Base-by-base conservation (phyloP, 2,888 invertebrate species). In the Phaonia tiefii region DNA sequence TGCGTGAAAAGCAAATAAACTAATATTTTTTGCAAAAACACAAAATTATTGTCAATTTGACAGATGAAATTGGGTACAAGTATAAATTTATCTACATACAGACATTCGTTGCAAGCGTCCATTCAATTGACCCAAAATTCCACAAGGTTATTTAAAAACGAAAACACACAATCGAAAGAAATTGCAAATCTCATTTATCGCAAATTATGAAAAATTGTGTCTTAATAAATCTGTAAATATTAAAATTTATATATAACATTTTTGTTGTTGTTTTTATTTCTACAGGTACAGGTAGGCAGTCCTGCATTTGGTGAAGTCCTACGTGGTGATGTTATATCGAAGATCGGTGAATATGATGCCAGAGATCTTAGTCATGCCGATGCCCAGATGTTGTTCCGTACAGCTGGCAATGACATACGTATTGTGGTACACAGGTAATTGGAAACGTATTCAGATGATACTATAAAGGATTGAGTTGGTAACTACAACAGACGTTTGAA, bases 331-430 rank as follows among this genome's bases (percentile, higher is more conserved):
- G 94, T 98, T 88, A 95, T 98, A 88, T 93, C 95, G 85, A 96
- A 97, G 92, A 95, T 98, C 86, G 96, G 95, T 89, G 96, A 96
- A 89, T 96, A 96, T 91, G 97, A 98, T 91, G 94, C 96, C 60
- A 93, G 96, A 80, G 95, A 96, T 89, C 92, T 98, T 87, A 93
- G 96, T 86, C 98, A 98, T 89, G 95, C 96, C 89, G 97, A 97
- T 91, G 98, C 98, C 73, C 96, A 97, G 91, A 95, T 94, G 89
- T 92, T 97, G 83, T 96, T 97, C 91, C 94, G 94, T 90, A 95
- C 95, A 89, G 95, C 96, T 83, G 94, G 94, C 80, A 95, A 94
- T 88, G 93, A 94, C 87, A 95, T 97, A 88, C 93, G 93, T 89
- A 92, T 97, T 84, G 96, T 95, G 84, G 94, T 97, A 80, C 96